These are phyloP conservation scores for Aphis craccivora DNA, from an alignment of 1,140 invertebrate species.

Conservation along the genomic window DNA sequence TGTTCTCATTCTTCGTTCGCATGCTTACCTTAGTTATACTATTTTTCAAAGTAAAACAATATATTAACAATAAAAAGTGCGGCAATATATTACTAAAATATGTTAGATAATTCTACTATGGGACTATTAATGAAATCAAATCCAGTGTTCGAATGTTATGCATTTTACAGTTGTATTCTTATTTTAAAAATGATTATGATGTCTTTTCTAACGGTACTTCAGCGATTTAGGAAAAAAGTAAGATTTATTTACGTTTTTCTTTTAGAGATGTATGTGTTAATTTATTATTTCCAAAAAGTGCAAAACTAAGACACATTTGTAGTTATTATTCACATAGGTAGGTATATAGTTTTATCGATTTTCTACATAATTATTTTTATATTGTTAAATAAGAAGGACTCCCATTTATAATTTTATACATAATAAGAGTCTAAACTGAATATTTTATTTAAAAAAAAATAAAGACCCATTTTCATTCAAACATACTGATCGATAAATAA, in stretches of 20 bases:
- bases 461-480: neutral
- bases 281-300: neutral
- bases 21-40: neutral
- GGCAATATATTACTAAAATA: neutral
- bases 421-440: neutral
- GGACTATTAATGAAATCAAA: slow-evolving; percentile 62
- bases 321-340: no score
- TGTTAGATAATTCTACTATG: slow-evolving; percentile 9
- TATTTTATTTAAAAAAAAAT: neutral
- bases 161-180: slow-evolving; percentile 70
- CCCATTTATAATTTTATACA: no score
- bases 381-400: no score
- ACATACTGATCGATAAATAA: neutral
- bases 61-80: neutral
- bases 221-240: slow-evolving; percentile 70
- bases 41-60: neutral
- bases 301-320: neutral
- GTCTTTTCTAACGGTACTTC: slow-evolving; percentile 67
- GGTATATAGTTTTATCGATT: neutral
- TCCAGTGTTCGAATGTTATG: slow-evolving; percentile 67
- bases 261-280: neutral
- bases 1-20: neutral
- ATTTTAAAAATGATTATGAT: slow-evolving; percentile 71
- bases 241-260: slow-evolving; percentile 37
- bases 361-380: neutral